Base-by-base conservation (phyloP, 1,140 invertebrate genomes). In the Globodera rostochiensis region DNA sequence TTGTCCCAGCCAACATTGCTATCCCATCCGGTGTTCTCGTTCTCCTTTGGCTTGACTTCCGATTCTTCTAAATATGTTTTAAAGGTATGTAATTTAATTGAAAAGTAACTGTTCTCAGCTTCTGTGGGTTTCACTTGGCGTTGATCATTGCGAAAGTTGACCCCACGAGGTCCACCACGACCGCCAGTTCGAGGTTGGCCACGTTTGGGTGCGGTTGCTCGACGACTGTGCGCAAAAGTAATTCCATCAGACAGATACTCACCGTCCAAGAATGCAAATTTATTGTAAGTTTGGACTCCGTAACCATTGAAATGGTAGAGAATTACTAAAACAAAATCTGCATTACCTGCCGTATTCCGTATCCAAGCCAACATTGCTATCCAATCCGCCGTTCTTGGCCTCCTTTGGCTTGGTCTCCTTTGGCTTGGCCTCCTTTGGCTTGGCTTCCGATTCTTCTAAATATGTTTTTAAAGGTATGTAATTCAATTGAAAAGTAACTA, bases 261-360 rank as follows among this genome's bases (percentile, higher is more conserved):
- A 78, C 76, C 76, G 47, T 78, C 64, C 64, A 78, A 78, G 50
- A 78, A 78, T 36, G 76, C 76, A 46, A 78, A 78, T 67, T 78
- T 78, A 36, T 78, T 78, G 25, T 69, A 60, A 64, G 76, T 78
- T 78, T 66, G 53, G 45, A 78, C 76, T 78, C 76, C 76, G 76
- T 69, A 78, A n/a, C 76, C 76, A 78, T 78, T 78, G 9, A 64
- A 47, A 36, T 60, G 49, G n/a, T 64, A 36, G 76, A 50, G 6
- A 21, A 78, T 19, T 78, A 71, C 69, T 19, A 45, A 45, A 78
- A 7, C 60, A 47, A 78, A 78, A 19, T 21, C 69, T 5, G 76
- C 13, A 64, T 19, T 19, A 19, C 57, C 57, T 64, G 13, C 19
- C 21, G n/a, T 47, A 47, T n/a, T 78, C 64, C 5, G 11, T 60